Evolutionary conservation across 2,797 vertebrate species (phyloP).

Genomic region (Moxostoma hubbsi): DNA sequence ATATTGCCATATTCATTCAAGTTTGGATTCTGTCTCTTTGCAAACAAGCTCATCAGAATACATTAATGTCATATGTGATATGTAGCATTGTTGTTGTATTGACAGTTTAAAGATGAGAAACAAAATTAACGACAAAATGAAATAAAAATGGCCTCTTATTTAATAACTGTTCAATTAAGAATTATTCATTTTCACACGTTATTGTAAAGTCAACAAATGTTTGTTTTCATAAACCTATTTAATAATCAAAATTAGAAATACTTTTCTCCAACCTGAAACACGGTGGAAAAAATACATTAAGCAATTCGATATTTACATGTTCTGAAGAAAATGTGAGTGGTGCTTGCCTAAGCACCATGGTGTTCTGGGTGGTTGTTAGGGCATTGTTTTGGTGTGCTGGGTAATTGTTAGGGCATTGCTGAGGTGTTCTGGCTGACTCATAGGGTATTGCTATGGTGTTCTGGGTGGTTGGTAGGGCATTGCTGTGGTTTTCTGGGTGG

Average conservation of each 20-base stretch:
- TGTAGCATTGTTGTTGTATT: neutral
- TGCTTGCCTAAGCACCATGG: neutral
- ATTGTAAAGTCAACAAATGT: neutral
- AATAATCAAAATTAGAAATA: neutral
- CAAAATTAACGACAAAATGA: neutral
- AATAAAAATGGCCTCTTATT: neutral
- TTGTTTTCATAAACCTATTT: neutral
- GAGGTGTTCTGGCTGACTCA: too few species aligned
- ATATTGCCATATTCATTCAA: neutral
- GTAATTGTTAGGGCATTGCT: too few species aligned
- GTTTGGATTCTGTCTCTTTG: constrained; percentile 1
- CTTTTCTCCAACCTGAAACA: too few species aligned
- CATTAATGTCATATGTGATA: neutral
- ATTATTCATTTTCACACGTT: neutral
- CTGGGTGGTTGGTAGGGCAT: too few species aligned
- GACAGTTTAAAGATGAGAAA: neutral
- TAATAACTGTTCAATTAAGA: neutral
- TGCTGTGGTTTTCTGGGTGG: too few species aligned
- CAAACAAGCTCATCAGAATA: neutral
- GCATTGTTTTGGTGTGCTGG: too few species aligned
- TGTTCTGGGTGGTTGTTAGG: too few species aligned
- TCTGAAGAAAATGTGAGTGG: neutral
- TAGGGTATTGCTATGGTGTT: too few species aligned
- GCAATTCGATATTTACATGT: neutral
- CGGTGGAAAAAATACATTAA: neutral